Conservation (phyloP, 2,888 invertebrate species). For the Epinotia demarniana region DNA sequence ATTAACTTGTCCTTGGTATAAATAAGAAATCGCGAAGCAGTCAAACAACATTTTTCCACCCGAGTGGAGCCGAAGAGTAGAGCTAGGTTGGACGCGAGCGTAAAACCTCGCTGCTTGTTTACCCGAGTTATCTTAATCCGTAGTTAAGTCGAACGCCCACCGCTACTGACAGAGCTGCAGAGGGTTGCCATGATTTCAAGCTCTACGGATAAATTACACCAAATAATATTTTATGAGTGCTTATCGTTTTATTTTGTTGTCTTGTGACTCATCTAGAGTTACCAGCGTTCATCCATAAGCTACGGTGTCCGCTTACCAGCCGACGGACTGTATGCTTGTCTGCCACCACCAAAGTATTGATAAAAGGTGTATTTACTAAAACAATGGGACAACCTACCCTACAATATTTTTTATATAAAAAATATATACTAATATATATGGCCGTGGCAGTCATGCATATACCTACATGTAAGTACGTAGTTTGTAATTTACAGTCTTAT, state of each 20-base stretch:
- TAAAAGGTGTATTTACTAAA: not conserved
- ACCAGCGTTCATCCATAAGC: not conserved
- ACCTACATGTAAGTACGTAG: too few species aligned
- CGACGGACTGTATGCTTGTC: not conserved
- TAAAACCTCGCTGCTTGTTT: slow-evolving; percentile 50
- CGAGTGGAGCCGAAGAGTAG: slow-evolving; percentile 3
- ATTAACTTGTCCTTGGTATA: not conserved
- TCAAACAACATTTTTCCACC: slow-evolving; percentile 19
- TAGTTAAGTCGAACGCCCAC: slow-evolving; percentile 44
- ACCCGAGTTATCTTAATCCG: slow-evolving; percentile 45
- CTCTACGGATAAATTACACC: not conserved
- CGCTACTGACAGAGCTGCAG: slow-evolving; percentile 36
- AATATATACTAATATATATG: too few species aligned
- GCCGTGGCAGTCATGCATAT: too few species aligned
- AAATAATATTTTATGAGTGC: not conserved
- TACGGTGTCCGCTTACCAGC: not conserved
- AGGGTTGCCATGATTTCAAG: slow-evolving; percentile 1
- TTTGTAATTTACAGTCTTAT: too few species aligned
- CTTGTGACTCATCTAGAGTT: not conserved
- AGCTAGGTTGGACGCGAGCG: slow-evolving; percentile 27
- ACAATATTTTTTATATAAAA: not conserved
- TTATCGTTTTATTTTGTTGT: too few species aligned
- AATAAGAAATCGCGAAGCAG: not conserved
- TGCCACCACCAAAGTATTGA: not conserved
- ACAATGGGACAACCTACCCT: not conserved